A percentile compares a stretch with the other conserved stretches of the same genome.
Evolutionary conservation across 2,797 vertebrate genomes (phyloP).

Genomic region (Liasis olivaceus): DNA sequence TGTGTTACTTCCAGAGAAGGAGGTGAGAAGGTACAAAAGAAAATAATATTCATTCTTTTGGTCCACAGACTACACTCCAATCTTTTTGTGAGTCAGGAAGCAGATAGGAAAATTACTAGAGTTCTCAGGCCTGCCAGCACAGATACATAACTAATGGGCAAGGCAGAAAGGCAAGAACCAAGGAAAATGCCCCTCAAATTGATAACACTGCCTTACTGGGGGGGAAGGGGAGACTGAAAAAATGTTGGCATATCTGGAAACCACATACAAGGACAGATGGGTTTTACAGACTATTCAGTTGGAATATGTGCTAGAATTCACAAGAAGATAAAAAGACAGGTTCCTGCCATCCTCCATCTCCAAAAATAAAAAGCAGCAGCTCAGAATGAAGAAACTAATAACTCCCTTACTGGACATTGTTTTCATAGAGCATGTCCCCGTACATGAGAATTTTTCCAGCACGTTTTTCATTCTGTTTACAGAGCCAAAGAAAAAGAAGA

Average conservation of each 20-base stretch:
- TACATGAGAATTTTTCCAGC: neutral
- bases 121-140: neutral
- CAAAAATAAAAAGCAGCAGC: neutral
- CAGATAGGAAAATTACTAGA: neutral
- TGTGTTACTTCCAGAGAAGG: neutral
- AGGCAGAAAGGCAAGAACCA: neutral
- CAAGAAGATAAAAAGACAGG: neutral
- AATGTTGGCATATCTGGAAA: neutral
- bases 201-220: neutral
- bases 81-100: neutral
- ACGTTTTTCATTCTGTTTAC: neutral
- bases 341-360: neutral
- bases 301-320: neutral
- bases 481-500: neutral
- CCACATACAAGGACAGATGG: neutral
- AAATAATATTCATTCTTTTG: neutral
- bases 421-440: neutral
- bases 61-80: neutral
- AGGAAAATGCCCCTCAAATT: neutral
- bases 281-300: neutral
- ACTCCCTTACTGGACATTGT: neutral
- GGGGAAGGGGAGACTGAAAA: neutral
- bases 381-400: neutral
- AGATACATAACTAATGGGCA: neutral
- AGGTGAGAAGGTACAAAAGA: neutral